Evolutionary conservation across 2,888 invertebrate genomes (phyloP).

Genomic region (Emmelina monodactyla): DNA sequence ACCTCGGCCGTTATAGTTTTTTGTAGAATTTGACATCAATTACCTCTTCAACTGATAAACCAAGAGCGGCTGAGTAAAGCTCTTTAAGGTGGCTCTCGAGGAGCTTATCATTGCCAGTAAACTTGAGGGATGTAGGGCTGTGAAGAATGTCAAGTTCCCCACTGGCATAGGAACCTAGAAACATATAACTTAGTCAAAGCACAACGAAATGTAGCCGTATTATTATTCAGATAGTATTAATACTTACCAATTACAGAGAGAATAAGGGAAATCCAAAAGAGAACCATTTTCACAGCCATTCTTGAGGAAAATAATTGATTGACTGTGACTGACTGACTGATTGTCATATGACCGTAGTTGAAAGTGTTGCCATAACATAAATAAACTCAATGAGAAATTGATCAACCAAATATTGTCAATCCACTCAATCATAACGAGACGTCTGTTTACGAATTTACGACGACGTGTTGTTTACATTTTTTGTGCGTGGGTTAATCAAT

Average conservation of each 20-base stretch:
- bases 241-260: constrained; percentile 46
- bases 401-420: too few relatives aligned
- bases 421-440: too few relatives aligned
- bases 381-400: too few relatives aligned
- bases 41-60: constrained; percentile 77
- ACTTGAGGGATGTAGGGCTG: constrained; percentile 72
- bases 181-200: neutral
- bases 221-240: constrained; percentile 2
- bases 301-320: constrained; percentile 27
- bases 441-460: too few relatives aligned
- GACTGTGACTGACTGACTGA: constrained; percentile 20
- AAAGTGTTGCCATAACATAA: neutral
- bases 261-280: constrained; percentile 42
- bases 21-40: constrained; percentile 9
- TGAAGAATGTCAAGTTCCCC: constrained; percentile 76
- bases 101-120: constrained; percentile 70
- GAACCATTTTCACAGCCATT: constrained; percentile 48
- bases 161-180: constrained; percentile 54
- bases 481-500: too few relatives aligned
- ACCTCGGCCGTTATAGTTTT: neutral
- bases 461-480: too few relatives aligned
- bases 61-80: constrained; percentile 74
- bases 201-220: neutral
- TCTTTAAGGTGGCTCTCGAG: constrained; percentile 73
- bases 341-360: constrained; percentile 55